Percentiles rank a stretch among this genome's conserved stretches.
Evolutionary conservation across 2,797 vertebrate genomes (phyloP).

Genomic region (Spea hammondii): DNA sequence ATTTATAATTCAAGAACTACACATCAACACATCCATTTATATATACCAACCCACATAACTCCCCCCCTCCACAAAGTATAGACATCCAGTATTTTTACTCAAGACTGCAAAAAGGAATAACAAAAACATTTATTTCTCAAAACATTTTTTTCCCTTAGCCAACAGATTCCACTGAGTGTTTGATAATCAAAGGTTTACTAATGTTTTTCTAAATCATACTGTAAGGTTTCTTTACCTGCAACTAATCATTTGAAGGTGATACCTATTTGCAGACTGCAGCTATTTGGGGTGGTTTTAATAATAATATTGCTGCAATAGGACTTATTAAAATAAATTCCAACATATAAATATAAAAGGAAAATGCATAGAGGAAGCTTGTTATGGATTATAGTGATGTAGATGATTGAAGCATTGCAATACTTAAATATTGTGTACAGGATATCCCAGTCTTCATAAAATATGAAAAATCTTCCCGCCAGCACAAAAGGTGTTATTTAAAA

Average conservation of each 20-base stretch:
- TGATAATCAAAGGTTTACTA: too few species aligned
- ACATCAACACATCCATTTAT: too few species aligned
- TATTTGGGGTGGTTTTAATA: neutral
- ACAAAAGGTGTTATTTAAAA: conserved; percentile 70
- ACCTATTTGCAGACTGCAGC: neutral
- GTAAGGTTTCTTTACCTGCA: neutral
- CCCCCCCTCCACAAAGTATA: too few species aligned
- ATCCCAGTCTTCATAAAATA: conserved; percentile 65
- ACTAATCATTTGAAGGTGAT: neutral
- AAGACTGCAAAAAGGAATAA: too few species aligned
- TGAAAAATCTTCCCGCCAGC: conserved; percentile 71
- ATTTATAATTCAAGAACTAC: too few species aligned
- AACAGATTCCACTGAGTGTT: too few species aligned
- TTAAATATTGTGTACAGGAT: conserved; percentile 63
- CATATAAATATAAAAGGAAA: neutral
- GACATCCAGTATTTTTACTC: too few species aligned
- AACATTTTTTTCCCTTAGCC: too few species aligned
- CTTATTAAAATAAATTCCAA: neutral
- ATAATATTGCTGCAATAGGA: neutral
- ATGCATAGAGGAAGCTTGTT: neutral
- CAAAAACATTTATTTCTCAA: too few species aligned
- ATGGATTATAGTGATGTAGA: neutral
- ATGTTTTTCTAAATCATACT: neutral
- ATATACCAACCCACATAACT: too few species aligned
- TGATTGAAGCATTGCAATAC: neutral